Evolutionary conservation across 2,113 vertebrate genomes (phyloP).

Genomic region (Myrmophylax atrothorax): DNA sequence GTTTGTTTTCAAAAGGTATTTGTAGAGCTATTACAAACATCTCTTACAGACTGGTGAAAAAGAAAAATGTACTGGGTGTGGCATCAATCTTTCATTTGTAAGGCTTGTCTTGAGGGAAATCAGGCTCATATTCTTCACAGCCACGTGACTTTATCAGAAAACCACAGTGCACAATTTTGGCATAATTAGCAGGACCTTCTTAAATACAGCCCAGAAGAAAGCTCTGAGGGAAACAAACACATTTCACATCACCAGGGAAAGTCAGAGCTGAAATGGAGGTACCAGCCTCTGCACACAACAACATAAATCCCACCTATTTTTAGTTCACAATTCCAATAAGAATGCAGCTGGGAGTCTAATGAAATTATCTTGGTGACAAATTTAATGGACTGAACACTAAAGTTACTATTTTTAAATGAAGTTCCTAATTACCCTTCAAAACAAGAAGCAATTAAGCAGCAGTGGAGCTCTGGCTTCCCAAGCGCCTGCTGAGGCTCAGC

Average conservation of each 20-base stretch:
- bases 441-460: conserved; percentile 59
- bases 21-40: conserved; percentile 10
- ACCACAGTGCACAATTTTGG: conserved; percentile 1
- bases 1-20: conserved; percentile 21
- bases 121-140: conserved; percentile 23
- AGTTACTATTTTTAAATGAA: conserved; percentile 70
- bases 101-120: conserved; percentile 42
- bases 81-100: conserved; percentile 4
- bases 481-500: background rate
- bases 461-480: background rate
- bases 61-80: background rate
- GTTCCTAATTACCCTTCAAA: conserved; percentile 58
- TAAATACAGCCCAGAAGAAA: conserved; percentile 25
- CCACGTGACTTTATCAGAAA: conserved; percentile 49
- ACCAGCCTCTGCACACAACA: background rate
- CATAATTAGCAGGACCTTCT: conserved; percentile 48
- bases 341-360: conserved; percentile 56
- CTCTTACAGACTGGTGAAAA: background rate
- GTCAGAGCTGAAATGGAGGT: conserved; percentile 15
- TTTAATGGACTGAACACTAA: conserved; percentile 61
- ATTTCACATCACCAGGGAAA: conserved; percentile 10
- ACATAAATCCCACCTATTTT: conserved; percentile 59
- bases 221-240: conserved; percentile 5
- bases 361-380: conserved; percentile 62
- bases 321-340: conserved; percentile 49